Conservation (phyloP, 2,113 vertebrate genomes). For the Leuciscus idus region DNA sequence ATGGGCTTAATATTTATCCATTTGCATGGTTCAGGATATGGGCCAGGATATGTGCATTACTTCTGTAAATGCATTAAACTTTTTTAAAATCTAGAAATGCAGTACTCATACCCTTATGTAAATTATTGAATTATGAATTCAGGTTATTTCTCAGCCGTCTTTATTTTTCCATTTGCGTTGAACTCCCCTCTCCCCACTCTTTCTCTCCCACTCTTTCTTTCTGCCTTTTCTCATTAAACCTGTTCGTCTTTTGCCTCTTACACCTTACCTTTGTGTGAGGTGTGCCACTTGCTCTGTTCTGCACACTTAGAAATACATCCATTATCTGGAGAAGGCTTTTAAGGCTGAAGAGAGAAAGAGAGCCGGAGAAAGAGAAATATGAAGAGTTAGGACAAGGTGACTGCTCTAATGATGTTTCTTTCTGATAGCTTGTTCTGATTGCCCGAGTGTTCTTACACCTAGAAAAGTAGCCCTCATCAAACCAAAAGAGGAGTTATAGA, state of each 20-base stretch:
- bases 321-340: constrained; percentile 32
- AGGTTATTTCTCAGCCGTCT: not conserved
- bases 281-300: constrained; percentile 28
- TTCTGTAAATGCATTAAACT: constrained; percentile 9
- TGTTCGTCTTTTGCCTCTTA: constrained; percentile 4
- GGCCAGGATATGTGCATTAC: not conserved
- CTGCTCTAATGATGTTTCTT: constrained; percentile 51
- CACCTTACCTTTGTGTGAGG: constrained; percentile 25
- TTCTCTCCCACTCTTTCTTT: constrained; percentile 24
- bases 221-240: not conserved
- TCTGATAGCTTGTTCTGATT: constrained; percentile 33
- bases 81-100: not conserved
- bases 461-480: constrained; percentile 49
- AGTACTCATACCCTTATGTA: not conserved
- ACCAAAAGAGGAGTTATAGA: constrained; percentile 47
- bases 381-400: constrained; percentile 42
- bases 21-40: not conserved
- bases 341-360: constrained; percentile 30
- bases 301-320: constrained; percentile 36
- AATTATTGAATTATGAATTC: constrained; percentile 21
- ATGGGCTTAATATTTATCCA: no score
- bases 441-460: constrained; percentile 26
- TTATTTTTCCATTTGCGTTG: not conserved
- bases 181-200: not conserved
- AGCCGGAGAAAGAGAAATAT: constrained; percentile 3